Base-by-base conservation (phyloP, 2,888 invertebrate species). In the Limulus polyphemus region DNA sequence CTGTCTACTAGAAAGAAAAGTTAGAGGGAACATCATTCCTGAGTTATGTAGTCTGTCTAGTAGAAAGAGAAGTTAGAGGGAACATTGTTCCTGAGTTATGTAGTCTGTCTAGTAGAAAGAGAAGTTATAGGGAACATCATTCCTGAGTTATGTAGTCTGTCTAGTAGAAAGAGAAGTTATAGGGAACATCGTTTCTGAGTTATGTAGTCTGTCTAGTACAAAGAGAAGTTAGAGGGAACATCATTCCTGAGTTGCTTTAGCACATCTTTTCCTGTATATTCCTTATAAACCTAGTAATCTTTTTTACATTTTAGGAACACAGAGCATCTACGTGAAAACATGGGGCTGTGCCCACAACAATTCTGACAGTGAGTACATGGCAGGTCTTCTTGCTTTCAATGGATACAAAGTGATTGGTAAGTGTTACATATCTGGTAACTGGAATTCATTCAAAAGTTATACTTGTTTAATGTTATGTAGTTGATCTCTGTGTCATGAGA, bases 341-440 rank as follows among this genome's bases (percentile, higher is more conserved):
- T 97, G 95, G 97, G 97, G 97, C 7, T 98, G 97, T 76, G 88
- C 95, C 0, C 98, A 99, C 79, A 99, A 99, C 77, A 94, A 85
- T 75, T 94, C 94, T 0, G 98, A 99, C 76, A 89, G 92, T 1
- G 98, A 99, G 79, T 99, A 99, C 75, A 99, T 99, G 98, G 93
- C 94, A 0, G 98, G 98, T 0, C 85, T 94, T 70, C 78, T 99
- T 62, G 86, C 90, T 0, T 83, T 87, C 0, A 89, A 87, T 72
- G 97, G 95, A 0, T 97, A 94, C 75, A 83, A 81, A 61, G 80
- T 95, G 56, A 89, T 88, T 0, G 77, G 80, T 80, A 71, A 75
- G 74, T 63, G 11, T 59, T 17, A 17, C 4, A 16, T 2, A 14
- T 47, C 4, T 57, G 3, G 2, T 1, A 13, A 13, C 7, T 57